These are phyloP conservation scores for Diaprepes abbreviatus DNA, from an alignment of 2,888 invertebrate genomes.

Conservation along the genomic window DNA sequence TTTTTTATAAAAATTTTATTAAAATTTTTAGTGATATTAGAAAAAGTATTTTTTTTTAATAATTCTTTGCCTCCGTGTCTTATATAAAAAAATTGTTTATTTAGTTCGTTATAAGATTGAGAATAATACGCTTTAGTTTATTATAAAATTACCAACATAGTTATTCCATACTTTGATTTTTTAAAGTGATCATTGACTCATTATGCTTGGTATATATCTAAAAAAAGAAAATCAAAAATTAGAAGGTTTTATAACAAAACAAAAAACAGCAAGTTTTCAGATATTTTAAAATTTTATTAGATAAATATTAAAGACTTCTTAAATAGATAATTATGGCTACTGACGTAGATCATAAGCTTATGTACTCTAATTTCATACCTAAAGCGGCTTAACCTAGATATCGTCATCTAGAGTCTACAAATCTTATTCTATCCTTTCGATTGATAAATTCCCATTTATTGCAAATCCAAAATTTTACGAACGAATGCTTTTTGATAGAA, in stretches of 20 bases:
- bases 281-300: background rate
- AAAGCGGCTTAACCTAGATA: slow-evolving; percentile 26
- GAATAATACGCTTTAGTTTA: too few relatives aligned
- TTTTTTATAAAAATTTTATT: too few relatives aligned
- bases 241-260: background rate
- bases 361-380: slow-evolving; percentile 27
- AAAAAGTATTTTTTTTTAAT: too few relatives aligned
- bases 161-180: too few relatives aligned
- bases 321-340: slow-evolving; percentile 19
- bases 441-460: slow-evolving; percentile 40
- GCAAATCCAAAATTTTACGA: slow-evolving; percentile 39
- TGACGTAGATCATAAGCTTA: slow-evolving; percentile 26
- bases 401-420: slow-evolving; percentile 25
- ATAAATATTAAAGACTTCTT: slow-evolving; percentile 23
- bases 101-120: too few relatives aligned
- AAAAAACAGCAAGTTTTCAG: background rate
- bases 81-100: too few relatives aligned
- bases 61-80: too few relatives aligned
- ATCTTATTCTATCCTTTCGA: slow-evolving; percentile 35
- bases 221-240: background rate
- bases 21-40: too few relatives aligned
- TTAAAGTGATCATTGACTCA: too few relatives aligned
- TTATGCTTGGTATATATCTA: too few relatives aligned
- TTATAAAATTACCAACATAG: too few relatives aligned
- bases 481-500: slow-evolving; percentile 36